Evolutionary conservation across 1,140 invertebrate genomes (phyloP).

Genomic region (Conus betulinus): DNA sequence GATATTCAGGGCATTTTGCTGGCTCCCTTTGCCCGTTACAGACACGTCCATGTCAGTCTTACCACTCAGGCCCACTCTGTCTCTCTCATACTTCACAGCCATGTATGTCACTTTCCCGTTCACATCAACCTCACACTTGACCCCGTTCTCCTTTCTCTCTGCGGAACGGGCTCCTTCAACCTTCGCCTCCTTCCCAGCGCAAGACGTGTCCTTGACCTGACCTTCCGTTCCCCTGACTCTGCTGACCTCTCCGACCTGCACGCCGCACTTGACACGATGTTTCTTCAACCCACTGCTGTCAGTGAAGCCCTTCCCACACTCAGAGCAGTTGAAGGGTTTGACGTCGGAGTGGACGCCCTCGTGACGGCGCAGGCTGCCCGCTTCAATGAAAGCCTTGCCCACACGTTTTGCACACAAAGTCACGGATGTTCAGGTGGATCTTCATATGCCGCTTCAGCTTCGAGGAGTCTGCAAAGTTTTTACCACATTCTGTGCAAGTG

Average conservation of each 20-base stretch:
- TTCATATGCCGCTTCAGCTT: constrained; percentile 34
- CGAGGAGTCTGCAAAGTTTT: constrained; percentile 28
- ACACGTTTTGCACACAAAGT: constrained; percentile 36
- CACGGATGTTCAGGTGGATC: constrained; percentile 35
- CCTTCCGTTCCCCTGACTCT: background rate
- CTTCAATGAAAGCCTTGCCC: constrained; percentile 42
- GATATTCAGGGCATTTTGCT: too few species aligned
- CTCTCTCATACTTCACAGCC: too few species aligned
- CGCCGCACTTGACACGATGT: constrained; percentile 9
- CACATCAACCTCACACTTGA: too few species aligned
- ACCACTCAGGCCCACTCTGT: too few species aligned
- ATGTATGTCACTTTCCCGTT: too few species aligned
- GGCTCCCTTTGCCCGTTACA: too few species aligned
- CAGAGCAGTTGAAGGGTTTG: constrained; percentile 26
- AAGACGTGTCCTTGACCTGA: background rate
- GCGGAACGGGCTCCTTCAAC: background rate
- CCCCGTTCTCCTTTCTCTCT: background rate
- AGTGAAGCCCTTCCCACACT: constrained; percentile 31
- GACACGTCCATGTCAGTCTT: too few species aligned
- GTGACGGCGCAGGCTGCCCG: constrained; percentile 26
- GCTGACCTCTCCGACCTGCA: background rate
- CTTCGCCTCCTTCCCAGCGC: background rate
- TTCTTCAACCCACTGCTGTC: constrained; percentile 35
- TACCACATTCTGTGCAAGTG: constrained; percentile 33
- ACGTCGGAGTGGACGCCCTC: constrained; percentile 23